These are phyloP conservation scores for Acrobasis suavella DNA, from an alignment of 2,888 invertebrate genomes.

Conservation along the genomic window DNA sequence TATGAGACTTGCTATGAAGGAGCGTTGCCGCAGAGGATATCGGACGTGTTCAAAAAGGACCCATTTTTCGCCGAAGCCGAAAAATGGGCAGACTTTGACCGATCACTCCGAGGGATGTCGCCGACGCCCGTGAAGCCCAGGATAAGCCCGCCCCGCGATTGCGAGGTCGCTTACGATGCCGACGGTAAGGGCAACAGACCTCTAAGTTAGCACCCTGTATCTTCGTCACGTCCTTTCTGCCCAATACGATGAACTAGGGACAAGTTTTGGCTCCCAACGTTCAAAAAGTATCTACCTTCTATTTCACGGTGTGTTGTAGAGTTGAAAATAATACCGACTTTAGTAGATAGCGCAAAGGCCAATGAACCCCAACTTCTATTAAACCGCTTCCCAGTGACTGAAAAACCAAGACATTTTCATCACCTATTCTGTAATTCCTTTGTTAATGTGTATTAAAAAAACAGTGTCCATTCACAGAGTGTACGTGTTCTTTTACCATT, in stretches of 20 bases:
- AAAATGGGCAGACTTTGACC: conserved; percentile 81
- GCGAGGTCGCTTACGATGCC: conserved; percentile 88
- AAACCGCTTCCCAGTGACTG: conserved; percentile 54
- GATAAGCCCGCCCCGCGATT: conserved; percentile 86
- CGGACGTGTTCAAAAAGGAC: conserved; percentile 75
- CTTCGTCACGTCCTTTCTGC: conserved; percentile 66
- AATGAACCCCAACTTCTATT: conserved; percentile 32
- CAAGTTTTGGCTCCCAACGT: conserved; percentile 33
- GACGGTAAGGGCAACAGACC: conserved; percentile 85
- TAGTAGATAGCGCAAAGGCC: conserved; percentile 43
- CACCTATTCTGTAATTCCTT: conserved; percentile 45
- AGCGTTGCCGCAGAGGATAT: conserved; percentile 71
- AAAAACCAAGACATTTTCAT: conserved; percentile 61
- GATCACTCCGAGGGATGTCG: conserved; percentile 82
- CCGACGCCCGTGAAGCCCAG: conserved; percentile 88
- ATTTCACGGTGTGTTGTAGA: conserved; percentile 19
- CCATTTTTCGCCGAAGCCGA: conserved; percentile 80
- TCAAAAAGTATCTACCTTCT: conserved; percentile 25
- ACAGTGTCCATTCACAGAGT: conserved; percentile 48
- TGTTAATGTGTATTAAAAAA: conserved; percentile 38
- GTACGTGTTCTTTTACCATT: conserved; percentile 65
- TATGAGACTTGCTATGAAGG: conserved; percentile 77
- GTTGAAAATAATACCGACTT: conserved; percentile 11
- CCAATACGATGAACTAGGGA: conserved; percentile 12
- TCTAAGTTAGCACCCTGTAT: conserved; percentile 52